phyloP scores from a whole-genome alignment of 2,797 vertebrate species.

The Psittacula echo region DNA sequence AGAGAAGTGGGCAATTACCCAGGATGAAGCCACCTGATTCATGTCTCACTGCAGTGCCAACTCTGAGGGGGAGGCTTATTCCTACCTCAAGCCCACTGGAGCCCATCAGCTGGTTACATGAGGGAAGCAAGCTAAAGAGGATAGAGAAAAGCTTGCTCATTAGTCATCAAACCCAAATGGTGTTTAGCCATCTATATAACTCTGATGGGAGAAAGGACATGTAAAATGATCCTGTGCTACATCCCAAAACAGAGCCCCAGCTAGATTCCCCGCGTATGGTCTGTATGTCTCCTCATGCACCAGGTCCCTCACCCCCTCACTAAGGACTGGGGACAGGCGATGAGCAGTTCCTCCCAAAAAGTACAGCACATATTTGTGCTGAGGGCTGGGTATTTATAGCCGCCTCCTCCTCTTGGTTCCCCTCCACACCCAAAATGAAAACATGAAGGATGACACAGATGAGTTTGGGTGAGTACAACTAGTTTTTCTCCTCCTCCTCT shows the following conservation, averaged over 20 bases:
- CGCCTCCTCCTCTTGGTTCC: background rate
- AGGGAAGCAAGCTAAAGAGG: background rate
- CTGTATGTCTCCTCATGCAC: background rate
- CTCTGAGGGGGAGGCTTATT: background rate
- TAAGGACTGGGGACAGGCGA: background rate
- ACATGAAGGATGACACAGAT: background rate
- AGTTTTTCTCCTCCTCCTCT: background rate
- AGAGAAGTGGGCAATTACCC: background rate
- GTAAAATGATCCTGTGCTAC: background rate
- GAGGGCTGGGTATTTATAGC: background rate
- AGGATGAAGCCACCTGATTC: background rate
- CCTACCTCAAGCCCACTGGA: background rate
- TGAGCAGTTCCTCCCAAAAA: background rate
- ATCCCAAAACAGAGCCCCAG: background rate
- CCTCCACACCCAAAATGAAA: background rate
- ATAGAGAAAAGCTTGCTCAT: background rate
- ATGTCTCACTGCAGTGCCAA: background rate
- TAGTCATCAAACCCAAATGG: background rate
- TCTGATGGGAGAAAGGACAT: background rate
- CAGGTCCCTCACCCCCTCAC: background rate
- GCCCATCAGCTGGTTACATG: background rate
- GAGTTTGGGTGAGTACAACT: conserved; percentile 8
- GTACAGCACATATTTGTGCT: background rate
- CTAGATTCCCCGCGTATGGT: background rate
- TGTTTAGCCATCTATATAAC: background rate